phyloP scores from a whole-genome alignment of 2,113 vertebrate genomes.

The Istiophorus platypterus region DNA sequence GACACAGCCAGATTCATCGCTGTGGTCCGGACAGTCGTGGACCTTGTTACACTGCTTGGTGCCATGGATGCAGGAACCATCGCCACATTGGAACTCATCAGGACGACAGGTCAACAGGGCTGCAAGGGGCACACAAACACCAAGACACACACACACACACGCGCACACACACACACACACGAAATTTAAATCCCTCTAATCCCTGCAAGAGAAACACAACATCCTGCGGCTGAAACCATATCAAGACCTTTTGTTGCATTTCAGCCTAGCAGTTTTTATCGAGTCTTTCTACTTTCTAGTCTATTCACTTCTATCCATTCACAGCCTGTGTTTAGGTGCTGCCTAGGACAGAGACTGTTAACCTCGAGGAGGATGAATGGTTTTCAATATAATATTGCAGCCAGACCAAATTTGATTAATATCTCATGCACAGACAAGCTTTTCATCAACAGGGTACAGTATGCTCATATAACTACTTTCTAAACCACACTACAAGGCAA shows the following conservation, averaged over 20 bases:
- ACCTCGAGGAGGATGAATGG: slow-evolving; percentile 58
- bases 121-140: slow-evolving; percentile 57
- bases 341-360: slow-evolving; percentile 29
- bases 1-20: slow-evolving; percentile 93
- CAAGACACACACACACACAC: slow-evolving; percentile 5
- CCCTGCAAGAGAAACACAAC: slow-evolving; percentile 15
- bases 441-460: slow-evolving; percentile 64
- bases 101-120: slow-evolving; percentile 91
- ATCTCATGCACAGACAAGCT: slow-evolving; percentile 56
- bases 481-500: slow-evolving; percentile 67
- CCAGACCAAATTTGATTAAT: slow-evolving; percentile 64
- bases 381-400: slow-evolving; percentile 63
- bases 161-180: not conserved
- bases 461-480: slow-evolving; percentile 64
- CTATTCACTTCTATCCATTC: slow-evolving; percentile 4
- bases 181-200: slow-evolving; percentile 32
- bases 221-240: not conserved
- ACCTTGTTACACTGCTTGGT: slow-evolving; percentile 94
- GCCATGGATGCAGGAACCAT: slow-evolving; percentile 93
- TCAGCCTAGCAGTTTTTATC: not conserved
- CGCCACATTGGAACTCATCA: slow-evolving; percentile 94
- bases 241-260: not conserved
- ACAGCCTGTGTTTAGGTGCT: not conserved
- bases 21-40: slow-evolving; percentile 91
- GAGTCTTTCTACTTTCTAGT: not conserved